Evolutionary conservation across 2,888 invertebrate genomes (phyloP).

Genomic region (Hyposoter dolosus): DNA sequence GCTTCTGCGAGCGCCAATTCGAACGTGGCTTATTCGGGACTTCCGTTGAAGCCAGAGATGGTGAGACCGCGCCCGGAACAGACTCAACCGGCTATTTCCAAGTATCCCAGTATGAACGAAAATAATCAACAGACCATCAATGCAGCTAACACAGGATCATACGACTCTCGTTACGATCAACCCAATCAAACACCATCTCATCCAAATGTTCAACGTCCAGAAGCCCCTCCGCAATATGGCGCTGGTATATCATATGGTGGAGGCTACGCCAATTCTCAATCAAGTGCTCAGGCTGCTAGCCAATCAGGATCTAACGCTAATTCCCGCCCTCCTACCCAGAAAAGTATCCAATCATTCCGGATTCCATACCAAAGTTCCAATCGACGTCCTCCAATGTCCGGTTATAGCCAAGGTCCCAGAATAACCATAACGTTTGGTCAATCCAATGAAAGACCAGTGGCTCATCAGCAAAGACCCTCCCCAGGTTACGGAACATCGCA

Average conservation of each 20-base stretch:
- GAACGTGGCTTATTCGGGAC: constrained; percentile 33
- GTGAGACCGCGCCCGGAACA: background rate
- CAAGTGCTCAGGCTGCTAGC: constrained; percentile 46
- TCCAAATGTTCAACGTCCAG: constrained; percentile 26
- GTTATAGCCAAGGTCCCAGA: constrained; percentile 21
- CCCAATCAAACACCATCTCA: constrained; percentile 11
- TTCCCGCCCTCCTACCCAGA: background rate
- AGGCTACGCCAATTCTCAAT: constrained; percentile 55
- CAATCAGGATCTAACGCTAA: constrained; percentile 51
- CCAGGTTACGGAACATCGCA: constrained; percentile 48
- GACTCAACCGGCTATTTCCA: background rate
- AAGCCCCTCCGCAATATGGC: constrained; percentile 37
- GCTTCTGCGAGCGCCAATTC: constrained; percentile 43
- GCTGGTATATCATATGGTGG: background rate
- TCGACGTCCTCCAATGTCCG: constrained; percentile 15
- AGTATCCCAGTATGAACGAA: constrained; percentile 27
- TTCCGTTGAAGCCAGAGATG: constrained; percentile 48
- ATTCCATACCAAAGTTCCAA: constrained; percentile 30
- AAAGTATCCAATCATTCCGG: constrained; percentile 2
- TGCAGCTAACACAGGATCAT: constrained; percentile 22
- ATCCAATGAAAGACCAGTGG: constrained; percentile 46
- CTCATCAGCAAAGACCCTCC: constrained; percentile 58
- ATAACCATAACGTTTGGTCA: constrained; percentile 59
- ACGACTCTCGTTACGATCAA: constrained; percentile 29
- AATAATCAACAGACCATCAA: constrained; percentile 30